These are phyloP conservation scores for Eristalis arbustorum DNA, from an alignment of 2,888 invertebrate species.

Conservation along the genomic window DNA sequence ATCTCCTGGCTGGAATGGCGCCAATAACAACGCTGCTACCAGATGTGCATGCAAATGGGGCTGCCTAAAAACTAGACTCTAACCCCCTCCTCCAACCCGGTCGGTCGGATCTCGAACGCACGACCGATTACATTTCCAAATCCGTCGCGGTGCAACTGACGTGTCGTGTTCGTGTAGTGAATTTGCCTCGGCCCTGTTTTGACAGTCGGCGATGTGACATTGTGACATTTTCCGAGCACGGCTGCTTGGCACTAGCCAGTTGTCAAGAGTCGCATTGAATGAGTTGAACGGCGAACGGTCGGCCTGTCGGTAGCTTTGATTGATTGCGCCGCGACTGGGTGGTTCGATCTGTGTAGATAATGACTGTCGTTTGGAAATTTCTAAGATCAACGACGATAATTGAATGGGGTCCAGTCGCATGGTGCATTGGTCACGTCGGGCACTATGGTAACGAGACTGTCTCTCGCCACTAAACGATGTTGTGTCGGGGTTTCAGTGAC, in stretches of 20 bases:
- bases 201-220: constrained; percentile 34
- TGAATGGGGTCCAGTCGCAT: not conserved
- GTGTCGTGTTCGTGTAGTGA: constrained; percentile 16
- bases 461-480: not conserved
- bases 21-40: constrained; percentile 31
- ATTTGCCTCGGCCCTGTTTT: constrained; percentile 27
- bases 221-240: constrained; percentile 50
- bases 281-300: not conserved
- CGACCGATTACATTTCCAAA: constrained; percentile 22
- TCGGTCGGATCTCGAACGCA: constrained; percentile 11
- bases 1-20: constrained; percentile 31
- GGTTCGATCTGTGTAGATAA: not conserved
- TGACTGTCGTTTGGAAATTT: not conserved
- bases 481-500: not conserved
- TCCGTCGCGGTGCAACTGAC: constrained; percentile 5
- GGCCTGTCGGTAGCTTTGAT: constrained; percentile 20
- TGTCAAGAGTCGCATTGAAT: constrained; percentile 34
- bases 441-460: not conserved
- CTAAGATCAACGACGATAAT: constrained; percentile 4
- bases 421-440: not conserved
- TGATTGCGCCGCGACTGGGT: constrained; percentile 30
- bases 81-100: not conserved
- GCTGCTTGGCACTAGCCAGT: constrained; percentile 9
- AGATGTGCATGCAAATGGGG: constrained; percentile 36
- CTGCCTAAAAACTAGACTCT: constrained; percentile 3